Evolutionary conservation across 2,888 invertebrate genomes (phyloP), one percentile per base, ranked within the genome.

Genomic region (Scrobipalpa costella): DNA sequence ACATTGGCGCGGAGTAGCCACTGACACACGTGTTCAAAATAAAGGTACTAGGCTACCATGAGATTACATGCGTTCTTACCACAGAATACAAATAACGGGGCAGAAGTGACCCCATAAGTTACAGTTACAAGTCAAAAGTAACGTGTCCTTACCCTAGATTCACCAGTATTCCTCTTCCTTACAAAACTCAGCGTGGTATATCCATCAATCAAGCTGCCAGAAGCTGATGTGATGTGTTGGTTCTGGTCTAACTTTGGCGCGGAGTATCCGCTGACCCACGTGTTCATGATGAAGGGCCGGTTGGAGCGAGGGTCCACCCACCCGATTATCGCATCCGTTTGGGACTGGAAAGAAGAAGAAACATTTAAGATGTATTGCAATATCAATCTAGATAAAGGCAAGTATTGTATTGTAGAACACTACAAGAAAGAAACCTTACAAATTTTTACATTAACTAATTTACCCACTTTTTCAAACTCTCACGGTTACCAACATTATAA

Each of bases 271-370:
- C 81, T 77, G 63, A 97, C 94, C 96, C 96, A 98, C 0, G 96
- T 96, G 82, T 98, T 98, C 96, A 97, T 96, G 21, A 98, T 83
- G 88, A 97, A 97, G 0, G 96, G 95, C 0, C 96, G 92, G 0
- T 96, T 96, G 0, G 92, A 93, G 7, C 93, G 93, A 61, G 94
- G 93, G 80, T 97, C 97, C 33, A 98, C 95, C 96, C 97, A 97
- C 0, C 98, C 98, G 19, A 98, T 92, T 21, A 98, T 93, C 0
- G 97, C 96, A 80, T 98, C 98, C 0, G 97, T 96, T 89, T 97
- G 96, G 0, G 96, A 94, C 95, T 95, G 81, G 21, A 80, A 79
- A 13, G 38, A 40, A 34, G 19, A 36, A 0, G 0, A 15, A 8
- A 21, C 13, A 21, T 17, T 1, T 38, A n/a, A n/a, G n/a, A n/a